These are phyloP conservation scores for Drosophila lutescens DNA, from an alignment of 2,888 invertebrate species.

Conservation along the genomic window DNA sequence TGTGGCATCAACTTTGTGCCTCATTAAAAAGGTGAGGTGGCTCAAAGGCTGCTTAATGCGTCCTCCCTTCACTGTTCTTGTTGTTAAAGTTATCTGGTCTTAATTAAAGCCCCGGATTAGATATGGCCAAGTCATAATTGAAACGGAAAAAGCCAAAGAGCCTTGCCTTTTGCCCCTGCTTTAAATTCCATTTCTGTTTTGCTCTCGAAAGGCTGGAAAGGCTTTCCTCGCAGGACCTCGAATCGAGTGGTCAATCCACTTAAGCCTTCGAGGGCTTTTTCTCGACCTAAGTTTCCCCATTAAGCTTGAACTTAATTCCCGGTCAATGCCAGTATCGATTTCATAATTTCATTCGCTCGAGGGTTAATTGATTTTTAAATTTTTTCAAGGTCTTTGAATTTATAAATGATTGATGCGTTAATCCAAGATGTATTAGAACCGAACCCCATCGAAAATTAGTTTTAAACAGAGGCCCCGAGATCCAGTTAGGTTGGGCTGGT, in stretches of 20 bases:
- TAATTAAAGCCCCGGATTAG: constrained; percentile 32
- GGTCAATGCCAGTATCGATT: constrained; percentile 32
- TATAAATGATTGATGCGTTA: neutral
- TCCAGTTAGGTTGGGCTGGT: too few species aligned
- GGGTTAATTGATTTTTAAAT: neutral
- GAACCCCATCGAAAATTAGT: too few species aligned
- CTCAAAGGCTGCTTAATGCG: constrained; percentile 14
- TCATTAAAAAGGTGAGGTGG: constrained; percentile 75
- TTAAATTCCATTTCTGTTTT: constrained; percentile 19
- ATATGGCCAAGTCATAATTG: constrained; percentile 29
- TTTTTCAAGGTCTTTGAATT: neutral
- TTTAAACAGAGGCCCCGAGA: too few species aligned
- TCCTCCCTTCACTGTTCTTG: neutral
- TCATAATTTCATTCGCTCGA: constrained; percentile 1
- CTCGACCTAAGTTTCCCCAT: constrained; percentile 9
- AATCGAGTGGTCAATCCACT: constrained; percentile 15
- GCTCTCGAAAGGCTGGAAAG: neutral
- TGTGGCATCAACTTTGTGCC: constrained; percentile 75
- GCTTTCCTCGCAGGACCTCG: constrained; percentile 7
- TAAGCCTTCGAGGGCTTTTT: constrained; percentile 6
- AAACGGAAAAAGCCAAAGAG: constrained; percentile 17
- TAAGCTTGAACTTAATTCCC: constrained; percentile 26
- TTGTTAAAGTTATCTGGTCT: constrained; percentile 1
- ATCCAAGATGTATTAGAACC: too few species aligned
- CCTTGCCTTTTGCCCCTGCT: constrained; percentile 17